These are phyloP conservation scores for Rhinoraja longicauda DNA, from an alignment of 2,797 vertebrate species.

Conservation along the genomic window DNA sequence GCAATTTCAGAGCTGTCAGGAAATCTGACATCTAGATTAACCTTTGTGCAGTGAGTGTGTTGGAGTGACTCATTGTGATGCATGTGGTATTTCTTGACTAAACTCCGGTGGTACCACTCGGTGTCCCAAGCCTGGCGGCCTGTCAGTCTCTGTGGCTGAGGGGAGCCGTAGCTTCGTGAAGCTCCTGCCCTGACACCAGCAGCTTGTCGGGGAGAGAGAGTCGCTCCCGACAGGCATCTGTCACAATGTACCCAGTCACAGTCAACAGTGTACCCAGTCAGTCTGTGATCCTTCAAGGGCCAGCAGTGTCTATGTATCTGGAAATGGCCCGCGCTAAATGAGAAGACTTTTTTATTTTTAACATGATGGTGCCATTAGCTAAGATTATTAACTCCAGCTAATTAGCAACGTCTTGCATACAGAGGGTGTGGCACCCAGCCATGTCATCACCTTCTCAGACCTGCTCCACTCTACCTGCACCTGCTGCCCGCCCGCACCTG, in stretches of 20 bases:
- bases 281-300: background rate
- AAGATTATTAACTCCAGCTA: background rate
- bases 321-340: background rate
- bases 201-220: background rate
- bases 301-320: background rate
- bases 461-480: background rate
- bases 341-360: background rate
- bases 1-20: constrained; percentile 73
- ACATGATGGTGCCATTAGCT: background rate
- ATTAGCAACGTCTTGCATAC: background rate
- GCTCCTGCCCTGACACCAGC: background rate
- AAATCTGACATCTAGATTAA: constrained; percentile 85
- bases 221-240: background rate
- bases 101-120: constrained; percentile 48
- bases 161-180: constrained; percentile 41
- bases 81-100: constrained; percentile 50
- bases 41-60: constrained; percentile 68
- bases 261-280: background rate
- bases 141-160: constrained; percentile 50
- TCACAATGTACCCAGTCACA: background rate
- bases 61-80: constrained; percentile 72
- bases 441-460: background rate
- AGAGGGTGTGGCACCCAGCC: too few species aligned
- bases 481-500: too few species aligned
- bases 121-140: constrained; percentile 47